Evolutionary conservation across 2,888 invertebrate genomes (phyloP).

Genomic region (Carpatolechia fugitivella): DNA sequence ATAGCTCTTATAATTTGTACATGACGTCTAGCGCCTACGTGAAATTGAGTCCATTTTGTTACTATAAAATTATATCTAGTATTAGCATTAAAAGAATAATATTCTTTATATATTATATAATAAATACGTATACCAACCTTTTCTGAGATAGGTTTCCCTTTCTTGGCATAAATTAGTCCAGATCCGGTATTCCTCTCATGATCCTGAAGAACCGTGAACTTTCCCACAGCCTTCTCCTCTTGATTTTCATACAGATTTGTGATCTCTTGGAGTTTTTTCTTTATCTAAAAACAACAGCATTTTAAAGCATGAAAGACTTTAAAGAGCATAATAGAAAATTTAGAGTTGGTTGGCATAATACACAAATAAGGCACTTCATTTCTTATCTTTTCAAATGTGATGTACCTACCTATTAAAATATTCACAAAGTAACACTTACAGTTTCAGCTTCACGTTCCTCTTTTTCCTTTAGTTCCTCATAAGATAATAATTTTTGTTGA

Average conservation of each 20-base stretch:
- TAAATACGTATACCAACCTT: slow-evolving; percentile 42
- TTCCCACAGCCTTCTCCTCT: slow-evolving; percentile 48
- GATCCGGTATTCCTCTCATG: slow-evolving; percentile 58
- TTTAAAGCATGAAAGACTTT: too few relatives aligned
- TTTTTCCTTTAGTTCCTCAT: slow-evolving; percentile 58
- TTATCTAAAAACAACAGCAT: slow-evolving; percentile 50
- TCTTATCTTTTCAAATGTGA: too few relatives aligned
- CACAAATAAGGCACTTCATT: neutral
- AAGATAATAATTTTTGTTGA: slow-evolving; percentile 53
- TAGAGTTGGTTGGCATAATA: neutral
- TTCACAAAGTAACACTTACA: neutral
- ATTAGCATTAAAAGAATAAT: too few relatives aligned
- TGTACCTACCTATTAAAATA: neutral
- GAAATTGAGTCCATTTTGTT: too few relatives aligned
- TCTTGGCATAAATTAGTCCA: slow-evolving; percentile 67
- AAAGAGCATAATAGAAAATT: too few relatives aligned
- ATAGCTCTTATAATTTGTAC: too few relatives aligned
- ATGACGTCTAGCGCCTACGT: too few relatives aligned
- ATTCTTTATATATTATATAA: too few relatives aligned
- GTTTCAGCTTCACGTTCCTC: slow-evolving; percentile 47
- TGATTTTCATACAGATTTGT: slow-evolving; percentile 20
- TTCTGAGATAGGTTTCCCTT: slow-evolving; percentile 72
- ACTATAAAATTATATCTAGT: too few relatives aligned
- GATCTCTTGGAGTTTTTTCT: slow-evolving; percentile 34
- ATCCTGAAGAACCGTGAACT: slow-evolving; percentile 55